Conservation (phyloP, 1,140 invertebrate genomes). For the Tetragonula clypearis region DNA sequence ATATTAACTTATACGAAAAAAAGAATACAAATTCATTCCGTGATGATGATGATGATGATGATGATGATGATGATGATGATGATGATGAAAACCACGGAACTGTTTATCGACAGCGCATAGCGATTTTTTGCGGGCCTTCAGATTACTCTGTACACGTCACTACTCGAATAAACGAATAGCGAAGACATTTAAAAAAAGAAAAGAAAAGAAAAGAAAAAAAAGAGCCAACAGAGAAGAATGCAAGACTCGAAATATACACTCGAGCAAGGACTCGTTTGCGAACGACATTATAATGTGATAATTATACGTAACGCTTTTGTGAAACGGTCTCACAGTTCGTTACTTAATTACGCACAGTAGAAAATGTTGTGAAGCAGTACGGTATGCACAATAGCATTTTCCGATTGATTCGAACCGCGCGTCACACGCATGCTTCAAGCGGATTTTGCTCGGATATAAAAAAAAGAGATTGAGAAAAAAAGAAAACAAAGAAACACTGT, state of each 20-base stretch:
- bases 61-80: too few relatives aligned
- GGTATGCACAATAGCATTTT: slow-evolving; percentile 40
- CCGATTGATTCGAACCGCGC: slow-evolving; percentile 21
- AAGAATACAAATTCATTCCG: not conserved
- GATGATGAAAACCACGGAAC: slow-evolving; percentile 15
- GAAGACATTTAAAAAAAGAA: slow-evolving; percentile 20
- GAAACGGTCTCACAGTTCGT: slow-evolving; percentile 47
- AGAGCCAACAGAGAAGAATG: slow-evolving; percentile 54
- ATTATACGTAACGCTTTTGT: slow-evolving; percentile 50
- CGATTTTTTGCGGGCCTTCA: slow-evolving; percentile 64
- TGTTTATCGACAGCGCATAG: slow-evolving; percentile 62
- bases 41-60: not conserved
- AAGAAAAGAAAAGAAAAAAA: not conserved
- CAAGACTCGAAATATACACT: slow-evolving; percentile 37
- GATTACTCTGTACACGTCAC: slow-evolving; percentile 65
- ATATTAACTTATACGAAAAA: not conserved
- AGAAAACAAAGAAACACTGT: not conserved
- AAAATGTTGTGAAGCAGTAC: slow-evolving; percentile 47
- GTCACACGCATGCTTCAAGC: slow-evolving; percentile 18
- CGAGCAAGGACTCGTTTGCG: slow-evolving; percentile 52
- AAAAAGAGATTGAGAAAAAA: not conserved
- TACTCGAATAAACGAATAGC: slow-evolving; percentile 59
- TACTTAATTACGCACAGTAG: slow-evolving; percentile 58
- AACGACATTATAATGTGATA: slow-evolving; percentile 55
- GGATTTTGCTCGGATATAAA: slow-evolving; percentile 28